Evolutionary conservation across 2,113 vertebrate species (phyloP), one percentile per base, ranked within the genome.

Genomic region (Abramis brama): DNA sequence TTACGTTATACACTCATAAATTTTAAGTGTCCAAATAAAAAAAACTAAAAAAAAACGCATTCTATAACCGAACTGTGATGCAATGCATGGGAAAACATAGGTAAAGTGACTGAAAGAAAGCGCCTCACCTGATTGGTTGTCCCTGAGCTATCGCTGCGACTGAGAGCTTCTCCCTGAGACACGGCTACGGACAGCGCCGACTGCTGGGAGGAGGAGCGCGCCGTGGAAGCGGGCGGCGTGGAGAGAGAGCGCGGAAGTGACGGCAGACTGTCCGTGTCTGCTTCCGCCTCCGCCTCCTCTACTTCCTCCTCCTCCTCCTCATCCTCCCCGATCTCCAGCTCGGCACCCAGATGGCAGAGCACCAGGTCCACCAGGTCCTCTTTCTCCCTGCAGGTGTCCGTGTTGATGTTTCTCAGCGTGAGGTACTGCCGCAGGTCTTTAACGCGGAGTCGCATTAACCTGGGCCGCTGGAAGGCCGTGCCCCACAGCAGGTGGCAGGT

Each of bases 341-440:
- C 89, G 0, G 90, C 66, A 1, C 96, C 95, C 0, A 94, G 96
- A 27, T 99, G 97, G 90, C 96, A 96, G 79, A 99, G 94, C 85
- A 99, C 97, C 5, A 99, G 95, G 57, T 99, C 97, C 85, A 99
- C 98, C 94, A 99, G 92, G 93, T 99, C 98, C 87, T 97, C 96
- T 52, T 99, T 99, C 94, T 99, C 98, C 3, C 97, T 93, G 93
- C 98, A 99, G 0, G 97, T 98, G 81, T 99, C 97, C 0, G 94
- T 98, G 0, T 97, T 95, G 86, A 99, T 97, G 92, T 99, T 97
- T 80, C 97, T 93, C 87, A 99, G 96, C 19, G 95, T 88, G 90
- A 99, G 97, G 85, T 99, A 99, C 94, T 97, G 97, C 0, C 97
- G 96, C 82, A 99, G 95, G 89, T 99, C 98, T 81, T 97, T 98